Percentiles rank a stretch among this genome's conserved stretches.
These are phyloP conservation scores for Paracentrotus lividus DNA, from an alignment of 53 echinoderm and acorn worm species.

Conservation along the genomic window DNA sequence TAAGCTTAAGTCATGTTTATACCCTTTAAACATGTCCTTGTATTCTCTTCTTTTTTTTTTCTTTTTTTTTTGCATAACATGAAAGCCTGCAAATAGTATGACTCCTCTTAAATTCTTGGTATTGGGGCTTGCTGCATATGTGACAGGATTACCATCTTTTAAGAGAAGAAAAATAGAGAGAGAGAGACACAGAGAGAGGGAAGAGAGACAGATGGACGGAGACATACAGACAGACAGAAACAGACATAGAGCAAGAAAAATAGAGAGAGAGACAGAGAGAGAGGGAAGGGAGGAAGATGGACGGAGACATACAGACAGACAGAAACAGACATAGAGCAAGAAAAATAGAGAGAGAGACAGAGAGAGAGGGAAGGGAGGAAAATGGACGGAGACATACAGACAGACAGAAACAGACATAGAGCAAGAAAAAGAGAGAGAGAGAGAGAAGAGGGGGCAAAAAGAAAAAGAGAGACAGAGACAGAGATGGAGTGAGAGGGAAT, in stretches of 20 bases:
- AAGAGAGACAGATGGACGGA: no score
- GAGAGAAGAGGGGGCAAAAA: neutral
- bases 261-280: neutral
- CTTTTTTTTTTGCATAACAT: neutral
- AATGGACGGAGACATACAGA: neutral
- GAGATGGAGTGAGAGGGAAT: neutral
- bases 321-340: neutral
- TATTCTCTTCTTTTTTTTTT: no score
- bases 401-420: neutral
- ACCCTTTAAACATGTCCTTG: no score
- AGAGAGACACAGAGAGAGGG: neutral
- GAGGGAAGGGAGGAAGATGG: neutral
- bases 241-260: neutral
- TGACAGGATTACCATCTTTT: neutral
- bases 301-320: neutral
- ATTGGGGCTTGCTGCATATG: neutral
- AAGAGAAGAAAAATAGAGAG: neutral
- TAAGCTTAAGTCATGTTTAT: no score
- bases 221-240: no score
- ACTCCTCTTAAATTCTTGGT: neutral
- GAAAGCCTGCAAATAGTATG: neutral
- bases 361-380: neutral
- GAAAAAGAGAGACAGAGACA: neutral
- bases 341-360: neutral
- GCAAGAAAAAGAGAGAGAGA: neutral